Base-by-base conservation (phyloP, 2,113 vertebrate species). In the Gobiocypris rarus region DNA sequence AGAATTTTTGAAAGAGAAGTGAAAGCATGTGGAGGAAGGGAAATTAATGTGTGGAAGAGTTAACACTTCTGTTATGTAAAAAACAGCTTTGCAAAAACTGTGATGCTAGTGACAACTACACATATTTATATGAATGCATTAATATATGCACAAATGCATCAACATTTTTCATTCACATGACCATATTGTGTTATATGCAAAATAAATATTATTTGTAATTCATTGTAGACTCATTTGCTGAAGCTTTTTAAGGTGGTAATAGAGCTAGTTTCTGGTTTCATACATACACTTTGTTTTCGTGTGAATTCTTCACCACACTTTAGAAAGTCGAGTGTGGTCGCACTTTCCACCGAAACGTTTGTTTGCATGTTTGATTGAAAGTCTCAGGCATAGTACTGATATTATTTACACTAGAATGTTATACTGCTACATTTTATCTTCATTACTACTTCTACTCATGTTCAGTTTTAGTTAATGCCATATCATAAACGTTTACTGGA, bases 1-100 rank as follows among this genome's bases (percentile, higher is more conserved):
- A 31, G 10, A 69, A 54, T 31, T 69, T 50, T n/a, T 10, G 14
- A 93, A 59, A 94, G 92, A 63, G 45, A 13, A 48, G 5, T 58
- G 48, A 75, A 73, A 75, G 2, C 2, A 15, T 8, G 9, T 13
- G 3, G 9, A 56, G 56, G 38, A 77, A 82, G 13, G n/a, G 71
- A 77, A 80, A 74, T 54, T 1, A 17, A 5, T 8, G 4, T 24
- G 61, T 14, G 1, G 15, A 80, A 10, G 24, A 26, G 22, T 79
- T 45, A 52, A 50, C 26, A 50, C 24, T 75, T 52, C 45, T 41
- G 34, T 70, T 69, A 9, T 2, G 17, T 5, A 67, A 38, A 69
- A 6, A 31, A 19, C 15, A 69, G 31, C 17, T 69, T 69, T 70
- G 34, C 52, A 54, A 54, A 54, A 54, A 8, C 52, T 54, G 52